A percentile compares a stretch with the other conserved stretches of the same genome.
Conservation (phyloP, 2,113 vertebrate genomes). For the Phaethon lepturus region DNA sequence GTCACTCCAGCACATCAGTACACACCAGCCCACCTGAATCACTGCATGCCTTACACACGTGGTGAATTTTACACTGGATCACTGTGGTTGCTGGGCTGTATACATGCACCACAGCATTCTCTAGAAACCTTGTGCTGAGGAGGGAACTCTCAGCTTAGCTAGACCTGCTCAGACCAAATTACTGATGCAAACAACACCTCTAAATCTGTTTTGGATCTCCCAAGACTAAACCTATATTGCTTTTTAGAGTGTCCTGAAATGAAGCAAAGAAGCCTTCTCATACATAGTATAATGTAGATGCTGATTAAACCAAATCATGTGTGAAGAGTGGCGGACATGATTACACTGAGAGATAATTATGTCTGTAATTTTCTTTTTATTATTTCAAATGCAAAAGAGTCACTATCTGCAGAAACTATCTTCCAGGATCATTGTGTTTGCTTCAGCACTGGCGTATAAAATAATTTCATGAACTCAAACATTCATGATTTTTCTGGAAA, state of each 20-base stretch:
- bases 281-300: background rate
- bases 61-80: background rate
- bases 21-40: background rate
- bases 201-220: background rate
- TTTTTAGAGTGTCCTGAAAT: background rate
- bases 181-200: background rate
- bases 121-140: background rate
- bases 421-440: background rate
- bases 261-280: background rate
- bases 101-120: accelerated
- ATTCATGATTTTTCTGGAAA: background rate
- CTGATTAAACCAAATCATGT: background rate
- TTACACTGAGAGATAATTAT: background rate
- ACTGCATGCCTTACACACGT: accelerated
- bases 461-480: background rate
- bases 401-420: background rate
- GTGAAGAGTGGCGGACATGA: background rate
- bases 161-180: background rate
- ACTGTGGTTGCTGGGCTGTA: background rate
- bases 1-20: background rate
- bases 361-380: background rate
- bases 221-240: background rate
- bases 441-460: background rate
- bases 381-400: background rate
- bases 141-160: background rate